Percentiles rank a stretch among this genome's conserved stretches.
These are phyloP conservation scores for Odontesthes bonariensis DNA, from an alignment of 2,113 vertebrate genomes.

Conservation along the genomic window DNA sequence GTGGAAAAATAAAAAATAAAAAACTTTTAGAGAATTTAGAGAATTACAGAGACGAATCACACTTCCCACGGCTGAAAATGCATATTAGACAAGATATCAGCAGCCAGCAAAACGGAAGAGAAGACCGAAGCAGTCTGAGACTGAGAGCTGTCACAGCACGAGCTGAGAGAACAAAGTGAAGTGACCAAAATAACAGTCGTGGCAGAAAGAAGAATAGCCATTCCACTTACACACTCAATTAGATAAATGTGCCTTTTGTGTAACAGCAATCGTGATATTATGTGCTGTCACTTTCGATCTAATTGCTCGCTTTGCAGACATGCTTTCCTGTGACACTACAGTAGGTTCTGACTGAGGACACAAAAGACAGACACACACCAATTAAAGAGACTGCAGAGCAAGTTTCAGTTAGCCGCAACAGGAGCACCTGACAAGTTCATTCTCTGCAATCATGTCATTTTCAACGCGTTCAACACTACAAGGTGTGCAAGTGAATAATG, in stretches of 20 bases:
- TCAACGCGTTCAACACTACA: slow-evolving; percentile 77
- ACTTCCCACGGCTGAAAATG: slow-evolving; percentile 61
- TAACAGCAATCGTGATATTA: slow-evolving; percentile 93
- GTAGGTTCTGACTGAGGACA: slow-evolving; percentile 66
- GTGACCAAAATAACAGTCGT: slow-evolving; percentile 84
- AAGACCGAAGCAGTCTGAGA: slow-evolving; percentile 83
- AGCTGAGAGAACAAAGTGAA: slow-evolving; percentile 84
- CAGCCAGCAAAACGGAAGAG: slow-evolving; percentile 61
- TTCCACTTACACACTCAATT: slow-evolving; percentile 87
- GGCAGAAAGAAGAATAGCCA: slow-evolving; percentile 57
- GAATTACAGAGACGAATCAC: slow-evolving; percentile 8
- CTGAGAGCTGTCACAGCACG: slow-evolving; percentile 86
- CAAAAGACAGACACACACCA: slow-evolving; percentile 71
- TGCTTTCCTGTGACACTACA: slow-evolving; percentile 64
- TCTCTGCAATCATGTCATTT: slow-evolving; percentile 84
- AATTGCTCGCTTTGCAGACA: slow-evolving; percentile 77
- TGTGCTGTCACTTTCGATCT: slow-evolving; percentile 81
- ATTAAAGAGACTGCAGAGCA: slow-evolving; percentile 56
- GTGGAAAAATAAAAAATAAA: slow-evolving; percentile 7
- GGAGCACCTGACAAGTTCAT: slow-evolving; percentile 78
- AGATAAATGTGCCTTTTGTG: slow-evolving; percentile 93
- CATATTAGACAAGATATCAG: slow-evolving; percentile 74
- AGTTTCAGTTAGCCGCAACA: slow-evolving; percentile 69
- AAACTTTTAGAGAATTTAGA: background rate
- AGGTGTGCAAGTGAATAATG: slow-evolving; percentile 31